Conservation (phyloP, 2,113 vertebrate species). For the rat (Rattus norvegicus) region GRCr8 NC_086023.1:115860501-115861000, state of each 20-base stretch:
- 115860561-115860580: neutral
- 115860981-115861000: neutral
- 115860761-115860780: no score
- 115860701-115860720: neutral
- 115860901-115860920: neutral
- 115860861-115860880: neutral
- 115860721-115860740: neutral
- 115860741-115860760: neutral
- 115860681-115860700: neutral
- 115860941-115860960: neutral
- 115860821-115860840: neutral
- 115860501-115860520: neutral
- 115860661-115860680: neutral
- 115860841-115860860: neutral
- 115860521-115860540: neutral
- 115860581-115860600: neutral
- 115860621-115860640: neutral
- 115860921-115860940: neutral
- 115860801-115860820: neutral
- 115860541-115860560: neutral
- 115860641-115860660: neutral
- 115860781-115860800: neutral
- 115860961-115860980: neutral
- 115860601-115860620: neutral
- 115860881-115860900: neutral